Evolutionary conservation across 2,797 vertebrate species (phyloP).

Genomic region (Nannoperca australis): DNA sequence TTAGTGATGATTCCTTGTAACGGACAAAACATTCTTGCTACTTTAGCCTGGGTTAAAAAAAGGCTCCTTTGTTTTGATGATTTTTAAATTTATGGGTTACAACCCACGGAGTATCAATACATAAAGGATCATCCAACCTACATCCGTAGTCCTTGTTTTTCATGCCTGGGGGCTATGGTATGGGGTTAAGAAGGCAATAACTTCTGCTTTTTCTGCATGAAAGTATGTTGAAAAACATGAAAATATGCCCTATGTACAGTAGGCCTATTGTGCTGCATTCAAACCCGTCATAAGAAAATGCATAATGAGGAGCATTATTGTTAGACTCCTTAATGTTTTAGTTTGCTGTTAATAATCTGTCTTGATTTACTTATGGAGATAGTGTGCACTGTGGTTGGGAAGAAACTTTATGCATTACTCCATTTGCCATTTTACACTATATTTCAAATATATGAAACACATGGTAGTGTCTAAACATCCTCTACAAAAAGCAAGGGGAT

Average conservation of each 20-base stretch:
- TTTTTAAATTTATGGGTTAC: slow-evolving; percentile 48
- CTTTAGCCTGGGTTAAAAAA: slow-evolving; percentile 28
- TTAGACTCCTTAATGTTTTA: background rate
- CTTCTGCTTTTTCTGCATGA: background rate
- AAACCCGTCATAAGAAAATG: slow-evolving; percentile 7
- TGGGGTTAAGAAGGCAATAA: slow-evolving; percentile 6
- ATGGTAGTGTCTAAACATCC: background rate
- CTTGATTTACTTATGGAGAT: no score
- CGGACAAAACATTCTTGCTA: slow-evolving; percentile 47
- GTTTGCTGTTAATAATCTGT: background rate
- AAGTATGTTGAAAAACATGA: background rate
- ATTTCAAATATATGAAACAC: background rate
- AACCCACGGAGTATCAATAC: slow-evolving; percentile 53
- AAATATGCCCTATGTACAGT: background rate
- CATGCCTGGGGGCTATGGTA: slow-evolving; percentile 14
- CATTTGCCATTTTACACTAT: background rate
- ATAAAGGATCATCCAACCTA: slow-evolving; percentile 47
- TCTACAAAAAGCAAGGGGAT: background rate
- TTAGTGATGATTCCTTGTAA: slow-evolving; percentile 45
- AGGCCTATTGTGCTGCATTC: background rate
- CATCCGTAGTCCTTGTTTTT: slow-evolving; percentile 46
- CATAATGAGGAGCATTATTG: background rate
- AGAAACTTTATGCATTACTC: background rate
- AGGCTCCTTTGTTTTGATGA: slow-evolving; percentile 55
- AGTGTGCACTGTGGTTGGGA: background rate